These are phyloP conservation scores for Agrotis puta DNA, from an alignment of 2,888 invertebrate genomes.

Conservation along the genomic window DNA sequence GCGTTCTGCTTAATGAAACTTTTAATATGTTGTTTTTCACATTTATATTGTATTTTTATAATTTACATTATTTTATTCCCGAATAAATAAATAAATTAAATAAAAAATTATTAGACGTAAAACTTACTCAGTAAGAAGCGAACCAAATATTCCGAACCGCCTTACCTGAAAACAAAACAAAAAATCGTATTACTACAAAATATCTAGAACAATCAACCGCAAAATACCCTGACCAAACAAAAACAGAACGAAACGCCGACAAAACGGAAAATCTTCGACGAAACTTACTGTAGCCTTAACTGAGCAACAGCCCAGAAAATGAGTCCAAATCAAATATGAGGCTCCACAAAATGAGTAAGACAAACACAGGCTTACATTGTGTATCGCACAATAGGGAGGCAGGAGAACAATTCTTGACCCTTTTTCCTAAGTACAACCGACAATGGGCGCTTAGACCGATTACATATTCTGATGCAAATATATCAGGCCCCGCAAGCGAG, in stretches of 20 bases:
- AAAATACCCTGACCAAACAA: conserved; percentile 52
- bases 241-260: conserved; percentile 31
- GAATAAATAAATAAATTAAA: no score
- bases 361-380: conserved; percentile 78
- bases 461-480: conserved; percentile 76
- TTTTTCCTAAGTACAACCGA: conserved; percentile 73
- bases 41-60: no score
- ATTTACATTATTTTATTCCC: no score
- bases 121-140: conserved; percentile 17
- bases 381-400: conserved; percentile 79
- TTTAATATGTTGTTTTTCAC: no score
- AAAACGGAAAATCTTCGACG: conserved; percentile 77
- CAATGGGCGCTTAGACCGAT: conserved; percentile 70
- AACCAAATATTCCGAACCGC: background rate
- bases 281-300: conserved; percentile 70
- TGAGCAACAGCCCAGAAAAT: conserved; percentile 71
- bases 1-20: no score
- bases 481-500: conserved; percentile 68
- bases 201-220: conserved; percentile 49
- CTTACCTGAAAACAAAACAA: conserved; percentile 64
- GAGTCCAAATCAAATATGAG: conserved; percentile 86
- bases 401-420: conserved; percentile 74
- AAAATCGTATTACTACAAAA: conserved; percentile 33
- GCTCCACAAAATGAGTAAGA: conserved; percentile 82
- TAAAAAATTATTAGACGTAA: background rate